A percentile compares a stretch with the other conserved stretches of the same genome.
These are phyloP conservation scores for Chaetophractus vellerosus DNA, from an alignment of 2,797 vertebrate species.

Conservation along the genomic window DNA sequence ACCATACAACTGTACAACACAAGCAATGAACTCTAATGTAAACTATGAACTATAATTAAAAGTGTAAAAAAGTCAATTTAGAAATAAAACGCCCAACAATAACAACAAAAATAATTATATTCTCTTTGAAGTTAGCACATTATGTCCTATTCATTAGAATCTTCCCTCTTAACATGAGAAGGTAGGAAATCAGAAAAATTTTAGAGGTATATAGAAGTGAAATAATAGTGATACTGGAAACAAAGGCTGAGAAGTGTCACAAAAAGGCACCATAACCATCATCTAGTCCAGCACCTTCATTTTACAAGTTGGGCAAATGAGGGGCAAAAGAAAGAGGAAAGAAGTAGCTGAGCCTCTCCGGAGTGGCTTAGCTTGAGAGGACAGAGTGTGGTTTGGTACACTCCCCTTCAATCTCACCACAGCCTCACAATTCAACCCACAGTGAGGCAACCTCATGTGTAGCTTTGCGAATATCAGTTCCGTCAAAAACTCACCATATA, in stretches of 20 bases:
- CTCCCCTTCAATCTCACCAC: not conserved
- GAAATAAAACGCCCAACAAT: not conserved
- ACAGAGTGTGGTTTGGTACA: not conserved
- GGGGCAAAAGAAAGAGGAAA: not conserved
- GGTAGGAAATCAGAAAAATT: not conserved
- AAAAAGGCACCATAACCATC: not conserved
- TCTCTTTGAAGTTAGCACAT: not conserved
- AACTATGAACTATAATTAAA: no score
- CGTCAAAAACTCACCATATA: slow-evolving; percentile 17
- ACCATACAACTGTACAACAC: no score
- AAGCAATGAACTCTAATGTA: no score
- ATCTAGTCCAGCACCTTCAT: not conserved
- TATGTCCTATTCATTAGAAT: not conserved
- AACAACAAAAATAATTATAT: not conserved
- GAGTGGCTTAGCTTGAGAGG: no score
- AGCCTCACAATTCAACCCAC: not conserved
- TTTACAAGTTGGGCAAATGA: not conserved
- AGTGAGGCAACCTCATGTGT: not conserved
- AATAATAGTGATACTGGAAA: not conserved
- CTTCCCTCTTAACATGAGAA: not conserved
- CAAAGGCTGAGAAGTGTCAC: not conserved
- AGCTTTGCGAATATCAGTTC: not conserved
- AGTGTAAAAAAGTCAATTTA: not conserved
- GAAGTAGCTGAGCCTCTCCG: not conserved
- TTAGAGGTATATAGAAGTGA: not conserved